Evolutionary conservation across 1,140 invertebrate species (phyloP).

Genomic region (Grapholita molesta): DNA sequence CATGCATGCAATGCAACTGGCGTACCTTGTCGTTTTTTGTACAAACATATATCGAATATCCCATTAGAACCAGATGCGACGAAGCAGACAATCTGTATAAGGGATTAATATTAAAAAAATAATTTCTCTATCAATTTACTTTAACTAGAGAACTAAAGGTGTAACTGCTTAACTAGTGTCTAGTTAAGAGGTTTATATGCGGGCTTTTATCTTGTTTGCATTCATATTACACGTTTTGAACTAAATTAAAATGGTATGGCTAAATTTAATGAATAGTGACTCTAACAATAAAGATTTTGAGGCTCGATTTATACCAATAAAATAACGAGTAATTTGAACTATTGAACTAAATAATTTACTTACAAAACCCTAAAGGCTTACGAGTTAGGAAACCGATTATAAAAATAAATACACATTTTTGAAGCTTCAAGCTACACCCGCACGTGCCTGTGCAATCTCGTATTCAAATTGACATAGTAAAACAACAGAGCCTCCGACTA

Average conservation of each 20-base stretch:
- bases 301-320: no score
- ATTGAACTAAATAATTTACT: not conserved
- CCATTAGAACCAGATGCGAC: not conserved
- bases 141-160: not conserved
- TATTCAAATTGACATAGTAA: constrained; percentile 77
- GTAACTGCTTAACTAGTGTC: no score
- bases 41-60: not conserved
- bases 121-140: not conserved
- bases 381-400: not conserved
- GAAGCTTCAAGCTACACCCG: not conserved
- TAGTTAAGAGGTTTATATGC: no score
- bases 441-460: constrained; percentile 53
- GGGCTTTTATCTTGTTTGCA: not conserved
- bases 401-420: not conserved
- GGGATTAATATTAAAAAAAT: no score
- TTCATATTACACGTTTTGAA: no score
- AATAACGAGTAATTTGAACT: not conserved
- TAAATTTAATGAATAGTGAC: no score
- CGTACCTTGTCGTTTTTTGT: not conserved
- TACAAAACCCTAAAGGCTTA: not conserved
- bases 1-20: constrained; percentile 1
- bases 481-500: constrained; percentile 70
- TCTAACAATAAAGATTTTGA: no score
- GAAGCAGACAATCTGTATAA: not conserved
- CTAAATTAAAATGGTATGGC: no score